These are phyloP conservation scores for Hesperia comma DNA, from an alignment of 2,888 invertebrate species.

Conservation along the genomic window DNA sequence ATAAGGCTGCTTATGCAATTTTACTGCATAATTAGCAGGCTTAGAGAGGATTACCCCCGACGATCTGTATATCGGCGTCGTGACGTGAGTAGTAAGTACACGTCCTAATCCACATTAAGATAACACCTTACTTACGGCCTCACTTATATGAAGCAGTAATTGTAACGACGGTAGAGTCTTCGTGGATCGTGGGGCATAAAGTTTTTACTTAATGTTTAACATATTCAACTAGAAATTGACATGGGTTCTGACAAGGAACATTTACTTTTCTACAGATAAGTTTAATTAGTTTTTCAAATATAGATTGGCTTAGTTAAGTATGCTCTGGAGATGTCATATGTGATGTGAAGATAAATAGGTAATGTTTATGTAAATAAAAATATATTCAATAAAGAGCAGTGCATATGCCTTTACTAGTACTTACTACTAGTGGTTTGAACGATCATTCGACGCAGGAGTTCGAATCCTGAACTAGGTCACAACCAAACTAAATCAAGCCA, in stretches of 20 bases:
- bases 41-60: no score
- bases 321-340: no score
- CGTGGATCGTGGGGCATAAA: slow-evolving; percentile 31
- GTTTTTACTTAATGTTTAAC: slow-evolving; percentile 23
- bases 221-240: slow-evolving; percentile 16
- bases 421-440: no score
- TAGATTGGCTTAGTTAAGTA: neutral
- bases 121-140: slow-evolving; percentile 59
- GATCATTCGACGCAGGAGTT: no score
- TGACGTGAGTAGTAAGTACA: slow-evolving; percentile 21
- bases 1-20: no score
- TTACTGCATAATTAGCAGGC: no score
- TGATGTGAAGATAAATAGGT: no score
- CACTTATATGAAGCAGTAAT: slow-evolving; percentile 54
- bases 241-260: slow-evolving; percentile 6
- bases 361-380: no score
- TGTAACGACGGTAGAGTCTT: slow-evolving; percentile 37
- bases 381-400: no score
- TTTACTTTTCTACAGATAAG: slow-evolving; percentile 5
- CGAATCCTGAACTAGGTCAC: no score
- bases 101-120: slow-evolving; percentile 63
- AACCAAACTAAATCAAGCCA: no score
- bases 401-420: no score
- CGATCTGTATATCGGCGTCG: neutral
- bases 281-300: slow-evolving; percentile 5